Evolutionary conservation across 2,797 vertebrate species (phyloP), one percentile per base, ranked within the genome.

Genomic region (Myioborus miniatus): DNA sequence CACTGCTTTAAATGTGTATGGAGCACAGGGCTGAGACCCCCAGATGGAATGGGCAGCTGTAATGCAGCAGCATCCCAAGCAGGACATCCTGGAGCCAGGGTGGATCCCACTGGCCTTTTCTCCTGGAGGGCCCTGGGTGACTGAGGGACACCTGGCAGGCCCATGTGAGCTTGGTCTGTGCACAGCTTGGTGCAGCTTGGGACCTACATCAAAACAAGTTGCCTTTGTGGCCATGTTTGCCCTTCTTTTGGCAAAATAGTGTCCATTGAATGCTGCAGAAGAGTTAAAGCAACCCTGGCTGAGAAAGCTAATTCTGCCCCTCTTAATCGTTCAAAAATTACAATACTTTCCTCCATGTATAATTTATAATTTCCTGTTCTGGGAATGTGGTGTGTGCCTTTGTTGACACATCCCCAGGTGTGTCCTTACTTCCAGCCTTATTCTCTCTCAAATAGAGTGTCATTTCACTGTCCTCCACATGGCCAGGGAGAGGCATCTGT

Each of bases 61-160:
- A 20, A 11, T 27, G 4, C 53, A 21, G 18, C 9, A 30, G 8
- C 26, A 82, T 27, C 41, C 18, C 26, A 27, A 36, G 59, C 18
- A 69, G 74, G 21, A 37, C 18, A 4, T n/a, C 47, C 8, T 2
- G 21, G 37, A 62, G 36, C 15, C 24, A 63, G 10, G 15, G 10
- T 18, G 17, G 7, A 56, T 8, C 18, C 55, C 34, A 22, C 0
- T 0, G 15, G 1, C 26, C 4, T 15, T 55, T 74, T 52, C 37
- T 1, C 1, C 41, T 89, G 22, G 18, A 23, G 41, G 8, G 5
- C 18, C 27, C n/a, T 30, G 32, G 11, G 8, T 2, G 4, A 11
- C 2, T 30, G 23, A 6, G 1, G 24, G 39, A 32, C 18, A 11
- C 15, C 3, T 2, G 2, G 3, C 22, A 77, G 44, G 2, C 11